Percentiles rank a stretch among this genome's conserved stretches.
phyloP scores from a whole-genome alignment of 2,113 vertebrate genomes.

The Halcyon malimbica region DNA sequence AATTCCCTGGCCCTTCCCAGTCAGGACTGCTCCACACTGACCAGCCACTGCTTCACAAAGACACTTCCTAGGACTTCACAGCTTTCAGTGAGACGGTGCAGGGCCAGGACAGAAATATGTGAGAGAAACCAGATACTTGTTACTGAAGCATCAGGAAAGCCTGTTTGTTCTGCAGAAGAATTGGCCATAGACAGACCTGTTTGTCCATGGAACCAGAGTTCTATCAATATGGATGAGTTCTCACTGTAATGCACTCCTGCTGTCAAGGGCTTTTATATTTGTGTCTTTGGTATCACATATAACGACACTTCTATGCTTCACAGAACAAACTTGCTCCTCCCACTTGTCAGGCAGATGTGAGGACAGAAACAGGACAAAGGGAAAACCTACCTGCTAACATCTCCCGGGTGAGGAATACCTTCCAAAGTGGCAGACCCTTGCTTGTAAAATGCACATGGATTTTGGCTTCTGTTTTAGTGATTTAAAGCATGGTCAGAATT shows the following conservation, averaged over 20 bases:
- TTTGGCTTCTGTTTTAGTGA: slow-evolving; percentile 46
- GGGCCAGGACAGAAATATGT: not conserved
- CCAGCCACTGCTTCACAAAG: not conserved
- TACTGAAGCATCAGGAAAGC: not conserved
- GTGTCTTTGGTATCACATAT: not conserved
- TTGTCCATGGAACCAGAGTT: not conserved
- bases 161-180: not conserved
- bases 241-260: not conserved
- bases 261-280: not conserved
- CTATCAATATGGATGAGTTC: fast-evolving
- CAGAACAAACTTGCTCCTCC: not conserved
- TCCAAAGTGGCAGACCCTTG: not conserved
- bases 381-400: not conserved
- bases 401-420: not conserved
- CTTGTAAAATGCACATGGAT: slow-evolving; percentile 8
- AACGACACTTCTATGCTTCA: not conserved
- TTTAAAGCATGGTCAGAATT: not conserved
- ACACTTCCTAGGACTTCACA: not conserved
- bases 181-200: not conserved
- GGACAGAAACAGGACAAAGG: not conserved
- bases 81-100: not conserved
- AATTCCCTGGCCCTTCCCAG: not conserved
- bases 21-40: not conserved
- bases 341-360: not conserved
- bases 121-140: not conserved